Percentiles rank a stretch among this genome's conserved stretches.
These are phyloP conservation scores for Rhogogaster chlorosoma DNA, from an alignment of 2,888 invertebrate species.

Conservation along the genomic window DNA sequence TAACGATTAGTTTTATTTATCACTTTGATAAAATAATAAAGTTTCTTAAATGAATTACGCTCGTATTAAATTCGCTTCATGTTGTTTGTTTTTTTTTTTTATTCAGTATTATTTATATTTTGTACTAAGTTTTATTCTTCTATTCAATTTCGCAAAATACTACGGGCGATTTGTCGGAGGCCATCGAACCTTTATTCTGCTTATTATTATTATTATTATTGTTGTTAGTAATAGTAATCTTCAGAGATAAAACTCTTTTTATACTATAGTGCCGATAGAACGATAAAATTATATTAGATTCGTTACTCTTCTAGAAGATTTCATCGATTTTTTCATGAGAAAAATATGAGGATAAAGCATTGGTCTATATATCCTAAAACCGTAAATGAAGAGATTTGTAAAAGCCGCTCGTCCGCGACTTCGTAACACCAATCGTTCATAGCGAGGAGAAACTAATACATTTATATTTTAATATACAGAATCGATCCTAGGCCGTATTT, in stretches of 20 bases:
- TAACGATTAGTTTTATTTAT: too few relatives aligned
- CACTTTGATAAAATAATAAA: too few relatives aligned
- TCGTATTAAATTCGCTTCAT: too few relatives aligned
- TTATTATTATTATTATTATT: not conserved
- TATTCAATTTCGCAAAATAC: not conserved
- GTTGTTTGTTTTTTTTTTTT: not conserved
- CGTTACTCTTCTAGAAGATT: not conserved
- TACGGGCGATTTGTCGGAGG: not conserved
- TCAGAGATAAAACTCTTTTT: too few relatives aligned
- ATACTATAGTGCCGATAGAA: not conserved
- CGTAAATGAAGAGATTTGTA: not conserved
- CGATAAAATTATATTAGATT: not conserved
- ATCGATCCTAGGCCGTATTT: not conserved
- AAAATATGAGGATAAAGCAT: not conserved
- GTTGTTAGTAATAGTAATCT: not conserved
- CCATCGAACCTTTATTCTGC: not conserved
- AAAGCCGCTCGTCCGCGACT: not conserved
- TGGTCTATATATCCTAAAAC: too few relatives aligned
- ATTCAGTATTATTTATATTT: not conserved
- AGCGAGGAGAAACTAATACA: not conserved
- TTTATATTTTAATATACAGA: not conserved
- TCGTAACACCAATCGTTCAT: not conserved
- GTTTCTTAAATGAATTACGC: too few relatives aligned
- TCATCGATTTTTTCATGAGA: not conserved
- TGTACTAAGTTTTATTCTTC: not conserved